Conservation (phyloP, 2,113 vertebrate genomes). For the Ictidomys tridecemlineatus region DNA sequence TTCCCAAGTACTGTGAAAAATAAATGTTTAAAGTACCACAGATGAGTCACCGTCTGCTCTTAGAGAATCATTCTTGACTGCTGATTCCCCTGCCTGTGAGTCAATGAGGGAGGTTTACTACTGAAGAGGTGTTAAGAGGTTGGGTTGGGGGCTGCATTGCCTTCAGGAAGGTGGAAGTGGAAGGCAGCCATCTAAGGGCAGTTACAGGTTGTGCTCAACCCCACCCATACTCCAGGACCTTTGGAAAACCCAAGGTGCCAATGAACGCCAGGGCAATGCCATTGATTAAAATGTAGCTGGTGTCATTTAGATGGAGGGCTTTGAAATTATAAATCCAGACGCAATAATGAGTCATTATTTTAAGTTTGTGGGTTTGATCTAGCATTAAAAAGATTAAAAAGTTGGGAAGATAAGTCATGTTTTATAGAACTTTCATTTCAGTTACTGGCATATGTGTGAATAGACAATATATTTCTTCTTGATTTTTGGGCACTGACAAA, state of each 20-base stretch:
- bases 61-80: background rate
- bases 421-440: background rate
- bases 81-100: background rate
- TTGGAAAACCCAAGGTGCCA: background rate
- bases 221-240: background rate
- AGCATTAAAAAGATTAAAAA: background rate
- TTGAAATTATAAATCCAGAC: background rate
- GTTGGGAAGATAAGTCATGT: background rate
- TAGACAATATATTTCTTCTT: background rate
- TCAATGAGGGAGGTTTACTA: background rate
- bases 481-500: background rate
- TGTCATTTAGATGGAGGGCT: background rate
- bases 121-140: background rate
- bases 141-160: background rate
- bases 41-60: background rate
- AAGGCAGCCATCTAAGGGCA: background rate
- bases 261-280: background rate
- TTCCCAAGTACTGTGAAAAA: background rate
- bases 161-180: background rate
- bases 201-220: background rate
- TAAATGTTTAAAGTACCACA: background rate
- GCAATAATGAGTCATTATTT: background rate
- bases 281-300: background rate
- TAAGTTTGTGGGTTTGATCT: background rate
- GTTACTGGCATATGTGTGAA: background rate